Evolutionary conservation across 2,797 vertebrate genomes (phyloP), one percentile per base, ranked within the genome.

Genomic region (Anabas testudineus): DNA sequence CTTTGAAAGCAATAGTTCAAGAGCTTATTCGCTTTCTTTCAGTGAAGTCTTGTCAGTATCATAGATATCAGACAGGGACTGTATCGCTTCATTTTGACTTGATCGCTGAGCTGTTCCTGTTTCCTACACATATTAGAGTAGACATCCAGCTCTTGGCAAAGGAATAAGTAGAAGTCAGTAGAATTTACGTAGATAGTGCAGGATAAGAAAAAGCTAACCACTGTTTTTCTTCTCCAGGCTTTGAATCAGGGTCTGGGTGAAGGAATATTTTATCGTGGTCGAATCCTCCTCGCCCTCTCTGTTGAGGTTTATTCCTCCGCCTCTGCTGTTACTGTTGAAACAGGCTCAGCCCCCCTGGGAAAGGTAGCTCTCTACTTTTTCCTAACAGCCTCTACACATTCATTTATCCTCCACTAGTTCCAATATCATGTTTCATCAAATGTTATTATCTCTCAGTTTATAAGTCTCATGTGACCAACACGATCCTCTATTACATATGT

Each of bases 181-280:
- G n/a, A n/a, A n/a, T n/a, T n/a, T n/a, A 28, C 34, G 7, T 16
- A 16, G 16, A 34, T 0, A 26, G 18, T n/a, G 10, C 9, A 48
- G 34, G 16, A 54, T 46, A 16, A 41, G 6, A 66, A 30, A 2
- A 13, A 10, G 49, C n/a, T 3, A n/a, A 18, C 21, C 54, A 61
- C 52, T 65, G 3, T 41, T 15, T 30, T 22, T 19, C 10, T 22
- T 21, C 34, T 74, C 30, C 65, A 93, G 82, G 93, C 93, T 71
- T 91, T 99, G 81, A 98, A 97, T 0, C 94, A 97, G 88, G 97
- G 97, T n/a, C 68, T 94, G 42, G 95, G 97, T 0, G 93, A 95
- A 46, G 97, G 97, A 32, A 92, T 97, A 76, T 99, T 95, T 90
- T 98, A 97, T 81, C 92, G 95, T 0, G 98, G 97, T 10, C 93